These are phyloP conservation scores for Muscicapa comitata DNA, from an alignment of 2,797 vertebrate species.

Conservation along the genomic window DNA sequence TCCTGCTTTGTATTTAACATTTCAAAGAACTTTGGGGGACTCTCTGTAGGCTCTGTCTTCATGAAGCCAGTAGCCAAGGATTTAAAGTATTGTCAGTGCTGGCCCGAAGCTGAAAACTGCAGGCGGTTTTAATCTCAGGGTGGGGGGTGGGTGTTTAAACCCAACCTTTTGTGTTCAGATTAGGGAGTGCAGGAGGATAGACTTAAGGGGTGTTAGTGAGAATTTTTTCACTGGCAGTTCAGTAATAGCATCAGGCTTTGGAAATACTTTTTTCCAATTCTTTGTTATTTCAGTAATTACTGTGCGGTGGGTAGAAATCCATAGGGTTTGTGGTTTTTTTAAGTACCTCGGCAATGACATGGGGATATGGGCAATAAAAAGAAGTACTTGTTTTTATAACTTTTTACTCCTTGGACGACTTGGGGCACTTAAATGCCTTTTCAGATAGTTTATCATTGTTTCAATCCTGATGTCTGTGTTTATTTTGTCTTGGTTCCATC, in stretches of 20 bases:
- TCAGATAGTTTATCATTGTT: not conserved
- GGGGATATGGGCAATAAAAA: not conserved
- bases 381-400: slow-evolving; percentile 3
- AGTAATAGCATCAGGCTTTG: slow-evolving; percentile 48
- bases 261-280: slow-evolving; percentile 5
- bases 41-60: slow-evolving; percentile 34
- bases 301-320: slow-evolving; percentile 45
- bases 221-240: slow-evolving; percentile 43
- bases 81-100: slow-evolving; percentile 66
- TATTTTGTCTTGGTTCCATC: slow-evolving; percentile 25
- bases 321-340: not conserved
- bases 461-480: not conserved
- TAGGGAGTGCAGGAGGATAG: slow-evolving; percentile 46
- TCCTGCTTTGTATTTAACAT: slow-evolving; percentile 67
- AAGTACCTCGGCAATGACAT: not conserved
- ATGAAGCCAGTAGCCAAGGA: slow-evolving; percentile 42
- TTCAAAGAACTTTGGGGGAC: slow-evolving; percentile 65
- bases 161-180: slow-evolving; percentile 74
- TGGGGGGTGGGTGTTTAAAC: slow-evolving; percentile 41
- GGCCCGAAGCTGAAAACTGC: slow-evolving; percentile 55
- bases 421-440: not conserved
- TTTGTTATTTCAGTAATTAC: slow-evolving; percentile 44
- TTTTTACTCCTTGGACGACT: not conserved
- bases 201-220: slow-evolving; percentile 24
- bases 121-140: slow-evolving; percentile 58